phyloP scores from a whole-genome alignment of 2,113 vertebrate genomes.

The Laticauda colubrina region DNA sequence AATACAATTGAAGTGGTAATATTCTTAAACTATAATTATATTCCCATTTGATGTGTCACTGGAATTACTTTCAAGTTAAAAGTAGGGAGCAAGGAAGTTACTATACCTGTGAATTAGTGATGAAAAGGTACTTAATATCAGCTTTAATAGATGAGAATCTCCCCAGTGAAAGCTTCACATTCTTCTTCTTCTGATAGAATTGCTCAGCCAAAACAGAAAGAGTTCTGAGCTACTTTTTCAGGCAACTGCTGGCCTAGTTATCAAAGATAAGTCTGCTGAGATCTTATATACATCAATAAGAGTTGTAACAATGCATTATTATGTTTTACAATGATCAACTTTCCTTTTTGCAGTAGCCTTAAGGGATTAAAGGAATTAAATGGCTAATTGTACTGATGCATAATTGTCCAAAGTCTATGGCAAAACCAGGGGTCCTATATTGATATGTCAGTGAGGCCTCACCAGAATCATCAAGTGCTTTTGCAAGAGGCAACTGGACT shows the following conservation, averaged over 20 bases:
- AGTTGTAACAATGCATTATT: not conserved
- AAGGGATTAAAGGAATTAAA: not conserved
- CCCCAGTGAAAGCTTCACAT: not conserved
- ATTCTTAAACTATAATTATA: constrained; percentile 68
- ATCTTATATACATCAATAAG: not conserved
- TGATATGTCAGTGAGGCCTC: not conserved
- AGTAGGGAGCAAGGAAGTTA: constrained; percentile 10
- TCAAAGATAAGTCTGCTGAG: not conserved
- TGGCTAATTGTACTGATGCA: not conserved
- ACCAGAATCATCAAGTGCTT: not conserved
- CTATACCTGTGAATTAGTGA: constrained; percentile 36
- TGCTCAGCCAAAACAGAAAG: not conserved
- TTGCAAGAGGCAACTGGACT: no score
- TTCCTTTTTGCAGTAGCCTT: not conserved
- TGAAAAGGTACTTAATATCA: constrained; percentile 33
- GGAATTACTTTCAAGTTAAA: constrained; percentile 57
- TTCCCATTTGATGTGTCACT: constrained; percentile 53
- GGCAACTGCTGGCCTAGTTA: not conserved
- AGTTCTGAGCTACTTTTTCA: constrained; percentile 18
- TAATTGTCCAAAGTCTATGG: not conserved
- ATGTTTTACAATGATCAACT: not conserved
- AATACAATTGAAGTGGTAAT: constrained; percentile 65
- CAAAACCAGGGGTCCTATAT: not conserved
- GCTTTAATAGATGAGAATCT: constrained; percentile 7
- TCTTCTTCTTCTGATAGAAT: constrained; percentile 10